Conservation (phyloP, 53 echinoderm and acorn worm species). For the Actinopyga echinites region DNA sequence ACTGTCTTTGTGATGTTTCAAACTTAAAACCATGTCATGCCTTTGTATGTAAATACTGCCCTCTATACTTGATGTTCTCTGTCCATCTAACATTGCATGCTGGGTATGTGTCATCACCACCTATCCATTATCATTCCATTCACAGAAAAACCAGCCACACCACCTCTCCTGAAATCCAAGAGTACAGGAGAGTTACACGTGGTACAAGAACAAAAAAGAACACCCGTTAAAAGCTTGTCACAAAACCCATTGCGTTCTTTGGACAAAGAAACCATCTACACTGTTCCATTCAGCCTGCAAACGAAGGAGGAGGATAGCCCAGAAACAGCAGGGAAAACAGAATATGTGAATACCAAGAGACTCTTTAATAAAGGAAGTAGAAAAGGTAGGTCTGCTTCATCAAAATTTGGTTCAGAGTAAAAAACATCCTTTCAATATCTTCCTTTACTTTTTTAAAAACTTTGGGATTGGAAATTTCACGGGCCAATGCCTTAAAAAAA, state of each 20-base stretch:
- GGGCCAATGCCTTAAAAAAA: too few relatives aligned
- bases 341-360: conserved; percentile 19
- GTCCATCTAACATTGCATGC: not conserved
- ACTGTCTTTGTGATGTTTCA: not conserved
- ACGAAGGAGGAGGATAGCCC: not conserved
- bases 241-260: not conserved
- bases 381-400: not conserved
- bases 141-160: not conserved
- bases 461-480: too few relatives aligned
- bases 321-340: not conserved
- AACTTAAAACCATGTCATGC: not conserved
- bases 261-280: not conserved
- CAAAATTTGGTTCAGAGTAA: too few relatives aligned
- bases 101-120: not conserved
- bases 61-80: not conserved
- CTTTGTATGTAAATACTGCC: not conserved
- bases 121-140: conserved; percentile 16
- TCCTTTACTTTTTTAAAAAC: too few relatives aligned
- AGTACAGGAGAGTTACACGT: not conserved
- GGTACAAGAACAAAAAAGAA: not conserved
- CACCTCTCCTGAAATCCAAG: not conserved
- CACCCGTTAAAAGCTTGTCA: not conserved
- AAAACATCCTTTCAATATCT: too few relatives aligned
- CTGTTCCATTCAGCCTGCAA: not conserved
- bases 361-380: not conserved